Evolutionary conservation across 2,797 vertebrate genomes (phyloP), one percentile per base, ranked within the genome.

Genomic region (Danio jaintianensis): DNA sequence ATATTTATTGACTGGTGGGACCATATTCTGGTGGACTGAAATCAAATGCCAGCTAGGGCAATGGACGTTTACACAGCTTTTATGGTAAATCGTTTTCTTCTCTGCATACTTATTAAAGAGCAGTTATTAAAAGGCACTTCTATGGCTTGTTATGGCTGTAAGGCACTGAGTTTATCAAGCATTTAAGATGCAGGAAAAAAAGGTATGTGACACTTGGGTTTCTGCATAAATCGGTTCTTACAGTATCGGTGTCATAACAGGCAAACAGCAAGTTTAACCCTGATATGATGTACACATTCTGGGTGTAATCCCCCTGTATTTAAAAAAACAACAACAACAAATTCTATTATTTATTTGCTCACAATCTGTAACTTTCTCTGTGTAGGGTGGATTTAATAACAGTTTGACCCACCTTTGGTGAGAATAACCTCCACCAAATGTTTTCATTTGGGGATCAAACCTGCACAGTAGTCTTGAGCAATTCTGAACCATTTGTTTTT

Each of bases 1-100:
- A 77, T 79, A 82, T 82, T 84, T 82, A 79, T 86, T 82, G 78
- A 63, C 62, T 70, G 18, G 59, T 75, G 45, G 72, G 45, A 56
- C 61, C 85, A 83, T 43, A 20, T 82, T 71, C 47, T 38, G 15
- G 61, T 42, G 66, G 67, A 77, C 66, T 66, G 77, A 59, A 56
- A 50, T 68, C 53, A 76, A 58, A 77, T 70, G n/a, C 67, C 66
- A 53, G 56, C 75, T 68, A 73, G 50, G 87, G 85, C 80, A 87
- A 87, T 87, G 78, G 87, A 56, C 84, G 72, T 86, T 91, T 90
- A 86, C 88, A 90, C 69, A 90, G 87, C 87, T 90, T 92, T 84
- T 90, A 89, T 81, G 89, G 88, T 53, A 89, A 93, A 90, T 82
- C 89, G 86, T 91, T 87, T 90, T 91, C 88, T 87, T 90, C 88